A percentile compares a stretch with the other conserved stretches of the same genome.
These are phyloP conservation scores for Syritta pipiens DNA, from an alignment of 2,888 invertebrate species.

Conservation along the genomic window DNA sequence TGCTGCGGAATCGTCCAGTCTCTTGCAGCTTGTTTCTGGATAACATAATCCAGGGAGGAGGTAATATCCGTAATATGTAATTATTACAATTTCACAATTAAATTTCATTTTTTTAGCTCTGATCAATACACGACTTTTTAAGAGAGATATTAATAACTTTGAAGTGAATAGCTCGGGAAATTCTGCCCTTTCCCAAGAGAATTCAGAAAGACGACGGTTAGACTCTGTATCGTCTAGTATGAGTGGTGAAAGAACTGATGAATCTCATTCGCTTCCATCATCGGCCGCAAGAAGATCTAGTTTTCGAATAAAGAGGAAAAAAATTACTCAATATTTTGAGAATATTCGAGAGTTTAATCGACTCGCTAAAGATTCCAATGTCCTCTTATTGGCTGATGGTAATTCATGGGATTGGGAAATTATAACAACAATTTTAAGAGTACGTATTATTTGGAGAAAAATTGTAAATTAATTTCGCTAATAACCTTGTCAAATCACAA, in stretches of 20 bases:
- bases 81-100: background rate
- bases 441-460: constrained; percentile 74
- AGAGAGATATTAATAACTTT: constrained; percentile 76
- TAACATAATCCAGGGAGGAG: constrained; percentile 84
- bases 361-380: constrained; percentile 89
- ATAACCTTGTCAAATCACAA: background rate
- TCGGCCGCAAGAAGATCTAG: constrained; percentile 76
- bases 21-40: constrained; percentile 91
- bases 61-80: constrained; percentile 57
- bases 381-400: constrained; percentile 89
- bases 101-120: constrained; percentile 71
- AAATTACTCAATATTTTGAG: constrained; percentile 82
- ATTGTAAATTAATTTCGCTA: background rate
- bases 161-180: constrained; percentile 35
- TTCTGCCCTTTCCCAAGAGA: constrained; percentile 29
- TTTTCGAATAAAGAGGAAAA: constrained; percentile 77
- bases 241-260: constrained; percentile 72
- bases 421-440: constrained; percentile 90
- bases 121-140: constrained; percentile 78
- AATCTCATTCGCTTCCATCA: constrained; percentile 75
- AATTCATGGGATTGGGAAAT: constrained; percentile 95
- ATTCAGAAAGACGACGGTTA: constrained; percentile 78
- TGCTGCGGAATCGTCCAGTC: constrained; percentile 89
- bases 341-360: constrained; percentile 82
- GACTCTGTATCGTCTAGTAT: constrained; percentile 80